Conservation (phyloP, 2,113 vertebrate species). For the Egretta garzetta region DNA sequence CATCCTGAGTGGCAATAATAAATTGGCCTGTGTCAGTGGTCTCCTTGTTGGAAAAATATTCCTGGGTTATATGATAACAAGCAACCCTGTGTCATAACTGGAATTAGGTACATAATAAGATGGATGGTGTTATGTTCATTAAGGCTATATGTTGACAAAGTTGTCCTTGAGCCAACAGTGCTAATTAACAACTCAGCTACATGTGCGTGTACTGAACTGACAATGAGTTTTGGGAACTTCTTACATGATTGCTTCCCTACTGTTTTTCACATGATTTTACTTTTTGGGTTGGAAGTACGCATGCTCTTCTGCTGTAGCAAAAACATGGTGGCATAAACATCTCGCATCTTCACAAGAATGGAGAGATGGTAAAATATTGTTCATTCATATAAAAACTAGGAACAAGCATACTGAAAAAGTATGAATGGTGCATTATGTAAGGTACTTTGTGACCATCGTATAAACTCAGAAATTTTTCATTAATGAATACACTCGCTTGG, state of each 20-base stretch:
- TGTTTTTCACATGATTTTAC: neutral
- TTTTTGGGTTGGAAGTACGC: neutral
- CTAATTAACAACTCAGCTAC: neutral
- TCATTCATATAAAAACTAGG: neutral
- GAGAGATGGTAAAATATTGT: neutral
- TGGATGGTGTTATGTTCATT: neutral
- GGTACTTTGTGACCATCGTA: neutral
- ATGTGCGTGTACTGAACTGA: neutral
- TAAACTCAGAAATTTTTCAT: neutral
- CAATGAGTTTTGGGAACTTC: neutral
- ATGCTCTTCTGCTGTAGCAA: neutral
- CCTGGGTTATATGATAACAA: neutral
- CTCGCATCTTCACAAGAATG: neutral
- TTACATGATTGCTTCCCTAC: neutral
- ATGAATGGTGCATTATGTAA: neutral
- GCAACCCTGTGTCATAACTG: neutral
- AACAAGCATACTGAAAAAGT: neutral
- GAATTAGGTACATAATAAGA: neutral
- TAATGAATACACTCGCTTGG: neutral
- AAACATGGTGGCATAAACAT: neutral
- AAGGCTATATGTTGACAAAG: neutral
- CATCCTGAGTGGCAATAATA: neutral
- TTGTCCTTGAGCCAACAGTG: neutral
- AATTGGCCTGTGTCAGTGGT: neutral
- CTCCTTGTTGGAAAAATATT: neutral